Base-by-base conservation (phyloP, 2,888 invertebrate species). In the Arrhopalites spinosus region DNA sequence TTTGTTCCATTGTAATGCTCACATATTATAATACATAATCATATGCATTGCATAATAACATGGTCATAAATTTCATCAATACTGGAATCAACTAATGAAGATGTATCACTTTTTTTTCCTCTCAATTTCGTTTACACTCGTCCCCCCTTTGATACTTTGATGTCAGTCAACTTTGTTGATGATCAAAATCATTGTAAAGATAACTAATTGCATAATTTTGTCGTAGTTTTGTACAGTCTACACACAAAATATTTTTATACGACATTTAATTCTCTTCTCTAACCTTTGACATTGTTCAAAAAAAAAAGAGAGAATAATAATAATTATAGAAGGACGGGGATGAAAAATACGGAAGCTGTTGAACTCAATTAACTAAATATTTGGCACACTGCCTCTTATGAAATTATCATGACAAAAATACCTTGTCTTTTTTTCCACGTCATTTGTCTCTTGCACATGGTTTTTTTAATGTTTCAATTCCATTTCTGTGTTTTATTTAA, bases 241-340 rank as follows among this genome's bases (percentile, higher is more conserved):
- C 45, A 45, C 45, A 45, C 45, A 45, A 7, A 45, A 45, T 45
- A 7, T 7, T 45, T 45, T 45, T 45, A 15, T 15, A 11, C 15
- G 15, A 7, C 7, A 45, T 11, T 11, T 2, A n/a, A 1, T n/a
- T 56, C 23, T n/a, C 50, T 17, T 36, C 70, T 56, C 70, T 70
- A 56, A 70, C 70, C 70, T 70, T 70, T 70, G 70, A 70, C 70
- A 70, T 70, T 70, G 25, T n/a, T n/a, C n/a, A n/a, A n/a, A n/a
- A n/a, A n/a, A n/a, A n/a, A n/a, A n/a, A n/a, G n/a, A n/a, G 56
- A 20, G 17, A 68, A 45, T 45, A 23, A 68, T 59, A 1, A 25
- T n/a, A 25, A 68, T 53, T 27, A 50, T 43, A 50, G 70, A 70
- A 70, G 70, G 70, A 53, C 70, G 56, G 70, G n/a, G n/a, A n/a